Conservation (phyloP, 1,140 invertebrate genomes). For the Formica selysi region DNA sequence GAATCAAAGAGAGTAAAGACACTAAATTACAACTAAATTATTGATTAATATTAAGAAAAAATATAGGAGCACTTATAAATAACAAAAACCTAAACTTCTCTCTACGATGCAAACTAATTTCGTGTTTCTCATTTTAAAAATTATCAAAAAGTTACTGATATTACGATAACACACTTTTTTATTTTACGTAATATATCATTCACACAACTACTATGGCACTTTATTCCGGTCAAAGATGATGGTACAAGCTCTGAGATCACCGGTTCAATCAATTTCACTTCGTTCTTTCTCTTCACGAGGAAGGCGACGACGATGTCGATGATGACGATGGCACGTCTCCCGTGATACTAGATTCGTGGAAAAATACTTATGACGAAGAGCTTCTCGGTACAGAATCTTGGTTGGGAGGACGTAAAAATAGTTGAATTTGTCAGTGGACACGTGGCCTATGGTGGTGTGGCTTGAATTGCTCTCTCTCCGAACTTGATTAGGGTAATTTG, state of each 20-base stretch:
- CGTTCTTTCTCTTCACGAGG: conserved; percentile 68
- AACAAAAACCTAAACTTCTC: not conserved
- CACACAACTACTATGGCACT: conserved; percentile 29
- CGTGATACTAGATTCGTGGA: conserved; percentile 40
- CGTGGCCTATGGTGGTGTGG: conserved; percentile 18
- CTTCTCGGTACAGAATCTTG: not conserved
- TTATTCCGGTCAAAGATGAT: conserved; percentile 73
- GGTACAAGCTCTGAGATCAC: conserved; percentile 49
- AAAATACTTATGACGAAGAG: conserved; percentile 43
- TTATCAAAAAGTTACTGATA: conserved; percentile 1
- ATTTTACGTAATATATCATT: not conserved
- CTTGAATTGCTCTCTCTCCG: conserved; percentile 43
- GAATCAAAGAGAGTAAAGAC: not conserved
- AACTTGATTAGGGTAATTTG: conserved; percentile 62
- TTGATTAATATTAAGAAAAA: not conserved
- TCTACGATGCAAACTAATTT: not conserved
- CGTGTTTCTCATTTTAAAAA: not conserved
- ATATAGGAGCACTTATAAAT: not conserved
- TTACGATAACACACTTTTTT: not conserved
- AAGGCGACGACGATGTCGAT: conserved; percentile 34
- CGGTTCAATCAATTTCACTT: conserved; percentile 77
- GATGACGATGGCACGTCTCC: conserved; percentile 32
- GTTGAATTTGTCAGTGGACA: conserved; percentile 53
- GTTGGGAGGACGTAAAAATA: conserved; percentile 42
- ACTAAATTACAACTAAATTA: not conserved